phyloP scores from a whole-genome alignment of 1,140 invertebrate species.

The Trichogramma pretiosum region DNA sequence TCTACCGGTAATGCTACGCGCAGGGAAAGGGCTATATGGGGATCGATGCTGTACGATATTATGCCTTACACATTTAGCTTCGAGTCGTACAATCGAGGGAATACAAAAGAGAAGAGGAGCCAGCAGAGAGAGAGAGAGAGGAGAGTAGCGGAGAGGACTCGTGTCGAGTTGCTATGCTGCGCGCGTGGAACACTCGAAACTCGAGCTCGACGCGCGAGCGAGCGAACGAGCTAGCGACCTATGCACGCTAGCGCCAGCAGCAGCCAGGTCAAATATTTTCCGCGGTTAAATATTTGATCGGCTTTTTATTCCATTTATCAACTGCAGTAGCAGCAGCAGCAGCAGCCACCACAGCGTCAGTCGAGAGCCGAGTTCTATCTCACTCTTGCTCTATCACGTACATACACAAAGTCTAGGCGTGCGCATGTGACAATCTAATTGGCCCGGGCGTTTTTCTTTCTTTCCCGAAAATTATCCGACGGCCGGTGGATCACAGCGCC shows the following conservation, averaged over 20 bases:
- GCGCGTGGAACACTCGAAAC: background rate
- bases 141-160: background rate
- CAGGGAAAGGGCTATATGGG: too few species aligned
- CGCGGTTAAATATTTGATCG: constrained; percentile 38
- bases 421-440: constrained; percentile 8
- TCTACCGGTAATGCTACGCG: too few species aligned
- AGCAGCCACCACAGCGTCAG: too few species aligned
- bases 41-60: too few species aligned
- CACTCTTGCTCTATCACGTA: too few species aligned
- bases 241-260: constrained; percentile 11
- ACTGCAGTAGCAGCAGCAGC: too few species aligned
- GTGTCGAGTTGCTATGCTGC: too few species aligned
- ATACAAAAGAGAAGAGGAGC: too few species aligned
- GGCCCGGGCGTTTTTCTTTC: background rate
- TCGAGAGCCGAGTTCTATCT: constrained; percentile 24
- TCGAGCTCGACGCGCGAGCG: constrained; percentile 2
- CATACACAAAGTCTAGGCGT: too few species aligned
- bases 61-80: too few species aligned
- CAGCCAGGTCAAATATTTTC: constrained; percentile 37
- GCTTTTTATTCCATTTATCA: constrained; percentile 38
- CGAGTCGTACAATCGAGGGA: too few species aligned
- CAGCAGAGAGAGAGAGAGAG: constrained; percentile 1
- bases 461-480: background rate
- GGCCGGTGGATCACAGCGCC: too few species aligned
- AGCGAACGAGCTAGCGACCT: background rate